These are phyloP conservation scores for Drosophila greeni DNA, from an alignment of 2,888 invertebrate genomes.

Conservation along the genomic window DNA sequence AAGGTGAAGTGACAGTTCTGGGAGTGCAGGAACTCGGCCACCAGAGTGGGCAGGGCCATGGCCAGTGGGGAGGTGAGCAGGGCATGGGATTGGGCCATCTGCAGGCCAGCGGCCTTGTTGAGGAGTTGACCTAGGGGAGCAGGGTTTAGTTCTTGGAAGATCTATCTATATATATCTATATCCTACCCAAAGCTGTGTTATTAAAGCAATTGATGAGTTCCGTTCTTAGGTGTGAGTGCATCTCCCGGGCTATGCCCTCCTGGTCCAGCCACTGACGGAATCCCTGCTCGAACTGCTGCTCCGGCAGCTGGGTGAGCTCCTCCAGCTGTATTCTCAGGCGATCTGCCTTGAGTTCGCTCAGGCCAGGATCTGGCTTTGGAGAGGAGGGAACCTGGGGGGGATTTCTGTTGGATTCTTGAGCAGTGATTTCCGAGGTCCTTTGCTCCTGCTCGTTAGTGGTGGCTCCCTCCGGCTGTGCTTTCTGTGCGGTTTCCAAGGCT, in stretches of 20 bases:
- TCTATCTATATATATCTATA: neutral
- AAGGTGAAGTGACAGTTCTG: constrained; percentile 78
- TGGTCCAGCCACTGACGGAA: constrained; percentile 77
- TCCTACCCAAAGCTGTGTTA: constrained; percentile 74
- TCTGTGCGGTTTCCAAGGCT: neutral
- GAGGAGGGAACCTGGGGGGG: neutral
- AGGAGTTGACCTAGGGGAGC: constrained; percentile 43
- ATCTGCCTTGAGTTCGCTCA: neutral
- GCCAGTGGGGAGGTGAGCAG: constrained; percentile 70
- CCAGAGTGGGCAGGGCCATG: constrained; percentile 75
- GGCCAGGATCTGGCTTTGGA: neutral
- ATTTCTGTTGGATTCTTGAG: neutral
- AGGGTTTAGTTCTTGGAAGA: neutral
- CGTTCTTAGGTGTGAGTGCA: constrained; percentile 75
- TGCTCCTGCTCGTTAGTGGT: neutral
- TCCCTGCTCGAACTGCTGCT: constrained; percentile 75
- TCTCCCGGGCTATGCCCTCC: constrained; percentile 73
- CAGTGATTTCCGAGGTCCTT: neutral
- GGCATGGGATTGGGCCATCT: constrained; percentile 13
- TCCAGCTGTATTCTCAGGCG: constrained; percentile 56
- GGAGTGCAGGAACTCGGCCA: constrained; percentile 77
- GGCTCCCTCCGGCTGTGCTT: neutral
- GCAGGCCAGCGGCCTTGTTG: constrained; percentile 30
- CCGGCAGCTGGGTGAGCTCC: constrained; percentile 73
- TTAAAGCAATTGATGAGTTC: constrained; percentile 76